These are phyloP conservation scores for Urophycis tenuis DNA, from an alignment of 2,797 vertebrate species.

Conservation along the genomic window DNA sequence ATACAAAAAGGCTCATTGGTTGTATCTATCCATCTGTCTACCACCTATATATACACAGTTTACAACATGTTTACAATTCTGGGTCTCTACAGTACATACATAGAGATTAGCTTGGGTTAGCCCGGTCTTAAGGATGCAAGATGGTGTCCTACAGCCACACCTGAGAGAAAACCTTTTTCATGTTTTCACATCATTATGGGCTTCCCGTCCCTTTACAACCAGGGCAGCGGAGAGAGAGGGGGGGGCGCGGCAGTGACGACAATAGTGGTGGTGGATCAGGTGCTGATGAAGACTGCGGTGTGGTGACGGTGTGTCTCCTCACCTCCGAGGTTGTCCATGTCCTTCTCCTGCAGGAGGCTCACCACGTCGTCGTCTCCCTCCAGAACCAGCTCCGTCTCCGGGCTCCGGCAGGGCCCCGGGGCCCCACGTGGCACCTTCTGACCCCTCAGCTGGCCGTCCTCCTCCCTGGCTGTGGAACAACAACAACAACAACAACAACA, in stretches of 20 bases:
- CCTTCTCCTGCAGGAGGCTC: slow-evolving; percentile 94
- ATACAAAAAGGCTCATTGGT: background rate
- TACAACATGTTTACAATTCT: background rate
- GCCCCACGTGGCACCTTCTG: slow-evolving; percentile 83
- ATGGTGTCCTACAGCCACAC: too few relatives aligned
- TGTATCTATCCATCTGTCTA: background rate
- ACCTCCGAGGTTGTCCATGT: slow-evolving; percentile 95
- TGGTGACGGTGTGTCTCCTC: slow-evolving; percentile 39
- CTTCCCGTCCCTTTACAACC: too few relatives aligned
- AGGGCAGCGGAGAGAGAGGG: too few relatives aligned
- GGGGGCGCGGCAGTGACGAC: too few relatives aligned
- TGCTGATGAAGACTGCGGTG: background rate
- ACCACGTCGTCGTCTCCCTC: slow-evolving; percentile 91
- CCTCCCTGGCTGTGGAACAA: slow-evolving; percentile 72
- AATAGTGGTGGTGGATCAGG: background rate
- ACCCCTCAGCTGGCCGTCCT: slow-evolving; percentile 80
- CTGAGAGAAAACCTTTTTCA: too few relatives aligned
- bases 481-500: background rate
- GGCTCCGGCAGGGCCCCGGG: slow-evolving; percentile 77
- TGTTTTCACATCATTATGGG: too few relatives aligned
- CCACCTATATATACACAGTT: background rate
- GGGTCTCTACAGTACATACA: background rate
- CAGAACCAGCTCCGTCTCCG: slow-evolving; percentile 86
- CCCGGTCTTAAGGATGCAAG: too few relatives aligned
- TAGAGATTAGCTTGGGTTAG: too few relatives aligned